Evolutionary conservation across 2,113 vertebrate genomes (phyloP), one percentile per base, ranked within the genome.

Genomic region (Motacilla alba): DNA sequence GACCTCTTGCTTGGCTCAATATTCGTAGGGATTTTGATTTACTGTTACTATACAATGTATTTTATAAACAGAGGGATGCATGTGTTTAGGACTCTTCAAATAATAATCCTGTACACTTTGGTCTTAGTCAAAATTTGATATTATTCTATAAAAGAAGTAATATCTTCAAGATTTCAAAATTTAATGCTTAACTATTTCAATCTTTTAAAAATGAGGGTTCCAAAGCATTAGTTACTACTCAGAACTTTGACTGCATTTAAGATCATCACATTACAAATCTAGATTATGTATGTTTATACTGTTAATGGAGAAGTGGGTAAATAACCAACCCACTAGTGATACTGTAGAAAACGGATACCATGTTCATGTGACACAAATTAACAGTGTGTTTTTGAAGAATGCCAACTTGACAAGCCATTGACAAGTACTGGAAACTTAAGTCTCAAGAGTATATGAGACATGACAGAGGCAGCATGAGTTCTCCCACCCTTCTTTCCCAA

Each of bases 381-480:
- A 72, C 1, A 2, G 33, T 0, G 0, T 16, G 52, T 12, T 92
- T 97, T 88, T 94, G 78, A 95, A 87, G 92, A 93, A 70, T 33
- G 31, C 55, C 76, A 90, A 43, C 73, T 72, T 94, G 94, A 93
- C 92, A 96, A 90, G 85, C 63, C 88, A 88, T 81, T 95, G 95
- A 92, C 93, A 94, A 93, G 64, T n/a, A 88, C 43, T 68, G 64
- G 72, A 88, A 86, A 76, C 39, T 47, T 44, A 70, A 80, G 33
- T 67, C 83, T 96, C 60, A 75, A 81, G 60, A 90, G 88, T 92
- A 72, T 81, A 90, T 87, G 76, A 93, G 80, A 88, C 79, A 27
- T 93, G 94, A 93, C 93, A 96, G 94, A 93, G 93, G 64, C 76
- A 94, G 72, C 39, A 53, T 41, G 82, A 94, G 39, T 37, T 96